These are phyloP conservation scores for Archivesica marissinica DNA, from an alignment of 1,140 invertebrate genomes.

Conservation along the genomic window DNA sequence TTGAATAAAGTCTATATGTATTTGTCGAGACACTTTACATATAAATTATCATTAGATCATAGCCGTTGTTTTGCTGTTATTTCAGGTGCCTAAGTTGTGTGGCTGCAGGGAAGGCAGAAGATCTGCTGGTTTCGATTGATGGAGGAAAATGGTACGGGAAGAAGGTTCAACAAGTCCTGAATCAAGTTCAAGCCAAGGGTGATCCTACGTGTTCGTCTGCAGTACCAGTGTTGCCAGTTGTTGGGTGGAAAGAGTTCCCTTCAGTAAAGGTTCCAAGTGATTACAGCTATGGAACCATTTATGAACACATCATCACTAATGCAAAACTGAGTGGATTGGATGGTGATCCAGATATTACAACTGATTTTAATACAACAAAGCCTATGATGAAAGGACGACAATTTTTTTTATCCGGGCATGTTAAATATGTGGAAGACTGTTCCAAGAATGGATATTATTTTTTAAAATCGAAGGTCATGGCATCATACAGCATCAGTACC, in stretches of 20 bases:
- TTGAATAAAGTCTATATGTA: too few relatives aligned
- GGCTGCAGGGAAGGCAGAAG: background rate
- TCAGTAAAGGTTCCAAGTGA: background rate
- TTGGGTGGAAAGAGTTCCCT: slow-evolving; percentile 15
- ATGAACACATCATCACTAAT: slow-evolving; percentile 21
- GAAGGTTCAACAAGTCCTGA: background rate
- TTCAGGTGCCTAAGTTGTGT: slow-evolving; percentile 30
- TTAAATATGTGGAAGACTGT: background rate
- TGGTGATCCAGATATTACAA: background rate
- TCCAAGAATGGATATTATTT: background rate
- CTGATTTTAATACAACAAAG: background rate
- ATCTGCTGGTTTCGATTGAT: slow-evolving; percentile 18
- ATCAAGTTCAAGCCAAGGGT: background rate
- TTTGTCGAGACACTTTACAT: too few relatives aligned
- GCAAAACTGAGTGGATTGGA: background rate
- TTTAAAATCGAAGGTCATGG: background rate
- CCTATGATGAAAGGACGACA: slow-evolving; percentile 3
- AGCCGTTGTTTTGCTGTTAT: too few relatives aligned
- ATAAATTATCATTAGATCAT: too few relatives aligned
- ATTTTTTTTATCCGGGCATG: background rate
- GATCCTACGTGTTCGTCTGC: too few relatives aligned
- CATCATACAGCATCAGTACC: background rate
- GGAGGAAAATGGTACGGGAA: slow-evolving; percentile 11
- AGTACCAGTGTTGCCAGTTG: slow-evolving; percentile 1
- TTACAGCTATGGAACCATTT: slow-evolving; percentile 7